Evolutionary conservation across 2,888 invertebrate genomes (phyloP).

Genomic region (Drosophila melanosoma): DNA sequence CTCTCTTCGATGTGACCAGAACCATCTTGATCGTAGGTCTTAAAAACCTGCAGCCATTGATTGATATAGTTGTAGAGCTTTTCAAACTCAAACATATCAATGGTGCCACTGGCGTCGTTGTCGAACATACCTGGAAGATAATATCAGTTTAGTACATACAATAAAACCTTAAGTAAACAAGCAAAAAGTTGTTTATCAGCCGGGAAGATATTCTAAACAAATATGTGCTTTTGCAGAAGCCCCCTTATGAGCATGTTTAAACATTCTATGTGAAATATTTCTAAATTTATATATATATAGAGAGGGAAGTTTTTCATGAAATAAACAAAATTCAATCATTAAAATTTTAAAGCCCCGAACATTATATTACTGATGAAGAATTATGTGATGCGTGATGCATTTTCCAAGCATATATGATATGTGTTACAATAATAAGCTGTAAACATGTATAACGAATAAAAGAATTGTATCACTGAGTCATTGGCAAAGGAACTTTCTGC

Average conservation of each 20-base stretch:
- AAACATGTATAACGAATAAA: not conserved
- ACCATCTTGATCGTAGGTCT: conserved; percentile 93
- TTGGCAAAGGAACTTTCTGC: conserved; percentile 5
- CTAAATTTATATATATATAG: not conserved
- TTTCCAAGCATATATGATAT: not conserved
- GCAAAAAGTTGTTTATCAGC: conserved; percentile 23
- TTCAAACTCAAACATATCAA: conserved; percentile 93
- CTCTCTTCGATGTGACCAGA: conserved; percentile 93
- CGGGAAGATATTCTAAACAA: conserved; percentile 36
- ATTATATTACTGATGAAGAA: not conserved
- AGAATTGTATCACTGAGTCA: conserved; percentile 34
- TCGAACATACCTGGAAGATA: conserved; percentile 92
- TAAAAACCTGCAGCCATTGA: conserved; percentile 94
- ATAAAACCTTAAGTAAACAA: conserved; percentile 56
- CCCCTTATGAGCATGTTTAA: not conserved
- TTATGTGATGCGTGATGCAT: not conserved
- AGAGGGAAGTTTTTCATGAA: not conserved
- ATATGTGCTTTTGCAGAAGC: conserved; percentile 20
- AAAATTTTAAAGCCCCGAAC: not conserved
- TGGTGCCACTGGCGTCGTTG: conserved; percentile 92
- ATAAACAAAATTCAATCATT: not conserved
- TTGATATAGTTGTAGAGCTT: conserved; percentile 94
- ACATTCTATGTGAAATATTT: conserved; percentile 18
- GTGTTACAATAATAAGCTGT: not conserved
- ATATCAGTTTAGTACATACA: conserved; percentile 35